Evolutionary conservation across 2,113 vertebrate species (phyloP).

Genomic region (Myxocyprinus asiaticus): DNA sequence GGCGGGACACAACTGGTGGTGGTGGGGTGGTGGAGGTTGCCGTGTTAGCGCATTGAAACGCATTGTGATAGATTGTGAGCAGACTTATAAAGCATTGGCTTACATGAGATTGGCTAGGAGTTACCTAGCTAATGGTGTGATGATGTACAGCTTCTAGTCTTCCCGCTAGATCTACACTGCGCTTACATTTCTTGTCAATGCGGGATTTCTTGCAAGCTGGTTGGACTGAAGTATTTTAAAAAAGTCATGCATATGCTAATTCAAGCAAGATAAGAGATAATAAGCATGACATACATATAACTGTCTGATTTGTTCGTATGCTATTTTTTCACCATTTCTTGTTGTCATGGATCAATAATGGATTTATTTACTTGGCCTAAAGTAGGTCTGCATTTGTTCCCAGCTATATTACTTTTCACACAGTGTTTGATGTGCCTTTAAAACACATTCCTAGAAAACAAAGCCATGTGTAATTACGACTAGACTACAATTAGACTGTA

Average conservation of each 20-base stretch:
- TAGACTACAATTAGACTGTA: slow-evolving; percentile 72
- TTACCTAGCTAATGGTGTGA: too few species aligned
- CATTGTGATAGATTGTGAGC: too few species aligned
- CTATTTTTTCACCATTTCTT: slow-evolving; percentile 56
- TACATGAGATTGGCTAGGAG: too few species aligned
- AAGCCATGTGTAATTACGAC: slow-evolving; percentile 75
- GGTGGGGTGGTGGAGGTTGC: too few species aligned
- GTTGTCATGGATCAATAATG: slow-evolving; percentile 75
- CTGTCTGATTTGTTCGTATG: slow-evolving; percentile 63
- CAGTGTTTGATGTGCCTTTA: slow-evolving; percentile 72
- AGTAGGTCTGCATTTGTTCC: slow-evolving; percentile 60
- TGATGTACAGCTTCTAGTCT: too few species aligned
- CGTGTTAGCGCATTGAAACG: too few species aligned
- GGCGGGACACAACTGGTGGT: too few species aligned
- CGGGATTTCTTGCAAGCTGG: slow-evolving; percentile 36
- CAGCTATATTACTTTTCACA: slow-evolving; percentile 66
- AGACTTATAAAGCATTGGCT: too few species aligned
- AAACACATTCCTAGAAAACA: slow-evolving; percentile 74
- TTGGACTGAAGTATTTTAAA: slow-evolving; percentile 59
- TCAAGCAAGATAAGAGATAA: slow-evolving; percentile 67
- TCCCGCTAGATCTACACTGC: too few species aligned
- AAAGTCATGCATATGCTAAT: slow-evolving; percentile 67
- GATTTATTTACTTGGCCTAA: slow-evolving; percentile 70
- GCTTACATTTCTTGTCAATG: slow-evolving; percentile 37
- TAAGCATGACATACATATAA: slow-evolving; percentile 70